These are phyloP conservation scores for Alligator mississippiensis DNA, from an alignment of 2,113 vertebrate species.

Conservation along the genomic window DNA sequence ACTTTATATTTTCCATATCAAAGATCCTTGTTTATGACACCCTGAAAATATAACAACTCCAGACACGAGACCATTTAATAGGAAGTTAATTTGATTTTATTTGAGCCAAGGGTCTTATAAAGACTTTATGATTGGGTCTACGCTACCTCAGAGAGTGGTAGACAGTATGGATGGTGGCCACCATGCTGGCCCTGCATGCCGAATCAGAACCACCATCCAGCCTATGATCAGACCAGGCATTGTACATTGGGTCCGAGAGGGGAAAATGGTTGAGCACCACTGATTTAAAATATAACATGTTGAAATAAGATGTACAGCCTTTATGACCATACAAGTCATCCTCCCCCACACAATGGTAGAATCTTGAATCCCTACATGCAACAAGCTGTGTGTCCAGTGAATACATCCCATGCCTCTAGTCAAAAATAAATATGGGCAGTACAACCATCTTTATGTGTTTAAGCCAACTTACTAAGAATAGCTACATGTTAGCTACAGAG, in stretches of 20 bases:
- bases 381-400: background rate
- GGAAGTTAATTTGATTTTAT: background rate
- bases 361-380: background rate
- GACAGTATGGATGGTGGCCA: no score
- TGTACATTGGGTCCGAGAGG: no score
- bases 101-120: background rate
- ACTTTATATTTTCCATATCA: background rate
- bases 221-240: no score
- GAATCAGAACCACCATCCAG: no score
- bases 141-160: no score
- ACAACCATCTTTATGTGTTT: background rate
- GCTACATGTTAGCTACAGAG: background rate
- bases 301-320: background rate
- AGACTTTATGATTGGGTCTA: background rate
- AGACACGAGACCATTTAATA: background rate
- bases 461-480: background rate
- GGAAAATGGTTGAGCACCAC: no score
- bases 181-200: no score
- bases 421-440: background rate
- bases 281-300: no score
- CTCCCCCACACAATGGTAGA: accelerated
- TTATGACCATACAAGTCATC: background rate
- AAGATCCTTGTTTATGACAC: background rate
- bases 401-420: background rate
- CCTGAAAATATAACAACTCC: background rate